Percentiles rank a stretch among this genome's conserved stretches.
Evolutionary conservation across 2,888 invertebrate genomes (phyloP).

Genomic region (Napeogenes inachia): DNA sequence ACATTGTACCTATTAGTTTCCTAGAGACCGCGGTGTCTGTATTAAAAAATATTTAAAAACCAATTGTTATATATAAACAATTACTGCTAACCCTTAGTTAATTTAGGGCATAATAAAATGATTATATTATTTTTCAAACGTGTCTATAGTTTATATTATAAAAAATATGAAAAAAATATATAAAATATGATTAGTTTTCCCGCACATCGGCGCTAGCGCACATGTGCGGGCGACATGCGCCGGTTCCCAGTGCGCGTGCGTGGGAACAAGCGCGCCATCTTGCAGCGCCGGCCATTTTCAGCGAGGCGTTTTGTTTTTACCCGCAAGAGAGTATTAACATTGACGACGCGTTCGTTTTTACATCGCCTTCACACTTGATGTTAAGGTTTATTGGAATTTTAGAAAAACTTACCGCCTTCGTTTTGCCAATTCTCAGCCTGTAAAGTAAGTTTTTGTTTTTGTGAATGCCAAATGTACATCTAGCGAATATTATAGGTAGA

Average conservation of each 20-base stretch:
- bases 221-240: conserved; percentile 52
- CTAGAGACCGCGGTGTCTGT: no score
- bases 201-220: conserved; percentile 50
- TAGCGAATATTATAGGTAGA: no score
- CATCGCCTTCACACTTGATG: conserved; percentile 7
- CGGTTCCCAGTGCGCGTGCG: conserved; percentile 63
- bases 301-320: conserved; percentile 43
- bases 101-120: background rate
- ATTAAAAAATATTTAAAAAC: no score
- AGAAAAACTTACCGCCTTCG: no score
- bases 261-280: conserved; percentile 60
- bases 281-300: conserved; percentile 51
- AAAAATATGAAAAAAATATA: conserved; percentile 40
- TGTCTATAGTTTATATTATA: background rate
- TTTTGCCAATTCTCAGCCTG: no score
- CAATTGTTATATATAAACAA: background rate
- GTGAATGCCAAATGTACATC: no score
- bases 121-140: no score
- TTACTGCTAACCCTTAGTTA: background rate
- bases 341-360: conserved; percentile 25
- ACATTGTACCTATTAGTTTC: no score
- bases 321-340: conserved; percentile 44
- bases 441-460: no score
- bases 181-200: conserved; percentile 47
- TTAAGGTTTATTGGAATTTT: conserved; percentile 16